Evolutionary conservation across 2,888 invertebrate species (phyloP).

Genomic region (Perdita meconis): DNA sequence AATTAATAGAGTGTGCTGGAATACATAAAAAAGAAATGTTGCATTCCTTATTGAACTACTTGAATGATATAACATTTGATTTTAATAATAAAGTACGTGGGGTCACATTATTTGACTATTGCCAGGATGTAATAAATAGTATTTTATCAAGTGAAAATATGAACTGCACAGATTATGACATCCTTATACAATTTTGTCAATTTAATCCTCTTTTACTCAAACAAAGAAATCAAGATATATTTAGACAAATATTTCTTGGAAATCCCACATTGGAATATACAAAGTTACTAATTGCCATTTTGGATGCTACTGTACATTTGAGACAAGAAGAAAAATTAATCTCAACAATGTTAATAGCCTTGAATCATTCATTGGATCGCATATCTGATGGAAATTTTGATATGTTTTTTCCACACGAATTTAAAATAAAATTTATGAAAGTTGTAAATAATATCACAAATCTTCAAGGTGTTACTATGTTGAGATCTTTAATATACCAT

Average conservation of each 20-base stretch:
- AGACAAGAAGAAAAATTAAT: slow-evolving; percentile 78
- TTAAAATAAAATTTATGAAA: slow-evolving; percentile 66
- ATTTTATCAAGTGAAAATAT: slow-evolving; percentile 63
- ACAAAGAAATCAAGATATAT: slow-evolving; percentile 70
- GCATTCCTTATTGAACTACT: slow-evolving; percentile 60
- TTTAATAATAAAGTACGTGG: slow-evolving; percentile 74
- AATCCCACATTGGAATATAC: slow-evolving; percentile 54
- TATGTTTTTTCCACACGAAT: slow-evolving; percentile 66
- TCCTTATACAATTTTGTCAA: slow-evolving; percentile 70
- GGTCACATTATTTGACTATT: slow-evolving; percentile 70
- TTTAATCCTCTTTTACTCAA: slow-evolving; percentile 79
- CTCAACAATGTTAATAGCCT: slow-evolving; percentile 73
- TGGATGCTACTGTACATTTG: slow-evolving; percentile 74
- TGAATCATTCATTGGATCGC: slow-evolving; percentile 57
- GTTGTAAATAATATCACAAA: slow-evolving; percentile 69
- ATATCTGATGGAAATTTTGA: slow-evolving; percentile 4
- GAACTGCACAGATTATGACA: slow-evolving; percentile 64
- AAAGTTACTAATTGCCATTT: slow-evolving; percentile 69
- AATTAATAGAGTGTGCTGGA: slow-evolving; percentile 68
- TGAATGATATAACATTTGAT: slow-evolving; percentile 72
- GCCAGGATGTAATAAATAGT: slow-evolving; percentile 70
- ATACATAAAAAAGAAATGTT: slow-evolving; percentile 64
- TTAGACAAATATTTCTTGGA: slow-evolving; percentile 70
- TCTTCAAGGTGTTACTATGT: slow-evolving; percentile 69
- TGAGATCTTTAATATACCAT: slow-evolving; percentile 76